Percentiles rank a stretch among this genome's conserved stretches.
Evolutionary conservation across 2,888 invertebrate species (phyloP).

Genomic region (Micoletzkya japonica): DNA sequence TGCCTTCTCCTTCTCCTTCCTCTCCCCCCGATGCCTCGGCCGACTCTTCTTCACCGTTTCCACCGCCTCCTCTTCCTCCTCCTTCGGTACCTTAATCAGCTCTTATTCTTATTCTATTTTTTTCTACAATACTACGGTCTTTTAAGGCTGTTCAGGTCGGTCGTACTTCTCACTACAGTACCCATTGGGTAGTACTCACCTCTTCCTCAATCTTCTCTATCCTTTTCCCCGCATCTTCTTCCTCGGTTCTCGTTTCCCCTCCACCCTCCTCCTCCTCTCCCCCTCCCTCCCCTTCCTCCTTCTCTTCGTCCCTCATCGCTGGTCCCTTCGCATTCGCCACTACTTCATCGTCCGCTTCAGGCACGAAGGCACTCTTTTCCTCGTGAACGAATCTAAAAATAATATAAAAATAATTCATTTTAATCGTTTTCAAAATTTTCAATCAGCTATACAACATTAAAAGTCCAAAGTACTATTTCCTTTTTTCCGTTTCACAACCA

Average conservation of each 20-base stretch:
- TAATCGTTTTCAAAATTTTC: neutral
- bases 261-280: neutral
- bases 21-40: constrained; percentile 17
- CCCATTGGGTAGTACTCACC: too few species aligned
- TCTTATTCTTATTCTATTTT: neutral
- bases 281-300: neutral
- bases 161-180: too few species aligned
- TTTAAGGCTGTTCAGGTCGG: too few species aligned
- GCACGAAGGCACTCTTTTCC: neutral
- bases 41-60: constrained; percentile 21
- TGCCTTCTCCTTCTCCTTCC: constrained; percentile 20
- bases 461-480: neutral
- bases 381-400: neutral
- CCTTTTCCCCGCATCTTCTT: neutral
- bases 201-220: neutral
- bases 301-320: constrained; percentile 12
- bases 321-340: neutral
- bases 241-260: constrained; percentile 2
- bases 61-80: neutral
- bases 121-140: neutral
- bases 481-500: neutral
- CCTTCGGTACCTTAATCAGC: neutral
- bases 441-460: neutral
- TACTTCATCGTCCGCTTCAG: neutral
- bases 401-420: neutral